phyloP scores from a whole-genome alignment of 1,140 invertebrate genomes.

The Drosophila pandora region DNA sequence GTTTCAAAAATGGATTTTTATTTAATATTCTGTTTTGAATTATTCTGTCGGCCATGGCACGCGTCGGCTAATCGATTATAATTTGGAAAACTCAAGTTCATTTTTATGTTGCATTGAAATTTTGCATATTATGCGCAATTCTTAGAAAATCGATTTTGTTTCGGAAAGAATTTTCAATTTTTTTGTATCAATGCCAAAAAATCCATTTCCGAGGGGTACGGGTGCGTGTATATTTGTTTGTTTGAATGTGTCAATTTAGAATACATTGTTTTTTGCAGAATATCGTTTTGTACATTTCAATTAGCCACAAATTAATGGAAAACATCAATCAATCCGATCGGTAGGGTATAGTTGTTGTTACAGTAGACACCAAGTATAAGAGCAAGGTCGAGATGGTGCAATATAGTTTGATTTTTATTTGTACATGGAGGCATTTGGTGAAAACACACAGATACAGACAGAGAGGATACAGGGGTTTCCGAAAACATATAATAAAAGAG shows the following conservation, averaged over 20 bases:
- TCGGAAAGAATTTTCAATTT: conserved; percentile 33
- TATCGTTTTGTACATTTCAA: conserved; percentile 50
- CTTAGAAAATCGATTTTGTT: conserved; percentile 28
- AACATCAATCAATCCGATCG: conserved; percentile 55
- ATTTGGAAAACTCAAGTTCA: conserved; percentile 14
- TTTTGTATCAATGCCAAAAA: conserved; percentile 66
- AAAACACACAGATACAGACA: conserved; percentile 46
- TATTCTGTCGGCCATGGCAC: conserved; percentile 28
- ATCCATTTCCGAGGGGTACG: conserved; percentile 49
- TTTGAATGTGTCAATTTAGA: conserved; percentile 43
- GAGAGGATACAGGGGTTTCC: conserved; percentile 32
- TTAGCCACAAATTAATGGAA: conserved; percentile 48
- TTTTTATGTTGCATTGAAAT: conserved; percentile 50
- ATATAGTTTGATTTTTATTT: not conserved
- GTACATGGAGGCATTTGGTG: conserved; percentile 24
- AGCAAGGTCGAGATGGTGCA: conserved; percentile 34
- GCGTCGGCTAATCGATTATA: conserved; percentile 25
- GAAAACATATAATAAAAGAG: conserved; percentile 49
- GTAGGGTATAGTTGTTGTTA: conserved; percentile 11
- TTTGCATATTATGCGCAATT: conserved; percentile 65
- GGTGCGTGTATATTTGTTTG: conserved; percentile 16
- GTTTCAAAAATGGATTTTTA: conserved; percentile 50
- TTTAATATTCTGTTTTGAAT: conserved; percentile 7
- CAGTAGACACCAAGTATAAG: conserved; percentile 50
- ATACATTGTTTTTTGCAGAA: conserved; percentile 31